These are phyloP conservation scores for Dynastes hyllus DNA, from an alignment of 2,888 invertebrate species.

Conservation along the genomic window DNA sequence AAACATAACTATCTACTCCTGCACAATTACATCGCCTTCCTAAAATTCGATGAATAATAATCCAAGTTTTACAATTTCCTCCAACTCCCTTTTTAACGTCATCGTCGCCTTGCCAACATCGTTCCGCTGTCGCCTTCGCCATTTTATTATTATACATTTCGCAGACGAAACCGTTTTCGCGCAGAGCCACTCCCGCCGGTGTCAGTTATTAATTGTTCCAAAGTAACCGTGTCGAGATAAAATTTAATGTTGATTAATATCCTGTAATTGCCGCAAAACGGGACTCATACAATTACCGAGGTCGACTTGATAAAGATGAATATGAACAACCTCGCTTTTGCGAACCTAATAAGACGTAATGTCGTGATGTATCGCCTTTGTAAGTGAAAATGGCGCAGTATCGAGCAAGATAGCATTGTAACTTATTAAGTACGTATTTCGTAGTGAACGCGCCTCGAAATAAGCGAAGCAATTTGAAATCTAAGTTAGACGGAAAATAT, in stretches of 20 bases:
- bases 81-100: background rate
- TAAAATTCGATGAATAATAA: constrained; percentile 9
- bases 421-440: too few relatives aligned
- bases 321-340: background rate
- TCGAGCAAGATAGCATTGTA: too few relatives aligned
- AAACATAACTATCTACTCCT: background rate
- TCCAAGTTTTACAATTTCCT: constrained; percentile 12
- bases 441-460: too few relatives aligned
- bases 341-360: background rate
- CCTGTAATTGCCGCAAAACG: constrained; percentile 9
- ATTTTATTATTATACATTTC: constrained; percentile 18
- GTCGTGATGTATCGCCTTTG: too few relatives aligned
- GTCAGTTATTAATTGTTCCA: constrained; percentile 26
- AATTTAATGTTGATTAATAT: constrained; percentile 27
- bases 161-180: constrained; percentile 10
- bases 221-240: constrained; percentile 28
- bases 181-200: constrained; percentile 6
- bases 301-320: constrained; percentile 17
- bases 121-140: constrained; percentile 5
- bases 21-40: background rate
- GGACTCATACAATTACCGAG: background rate
- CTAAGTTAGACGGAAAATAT: too few relatives aligned
- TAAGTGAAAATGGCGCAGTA: too few relatives aligned
- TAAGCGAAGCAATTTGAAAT: too few relatives aligned
- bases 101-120: constrained; percentile 4